A percentile compares a stretch with the other conserved stretches of the same genome.
Evolutionary conservation across 2,113 vertebrate genomes (phyloP).

Genomic region (Anolis sagrei): DNA sequence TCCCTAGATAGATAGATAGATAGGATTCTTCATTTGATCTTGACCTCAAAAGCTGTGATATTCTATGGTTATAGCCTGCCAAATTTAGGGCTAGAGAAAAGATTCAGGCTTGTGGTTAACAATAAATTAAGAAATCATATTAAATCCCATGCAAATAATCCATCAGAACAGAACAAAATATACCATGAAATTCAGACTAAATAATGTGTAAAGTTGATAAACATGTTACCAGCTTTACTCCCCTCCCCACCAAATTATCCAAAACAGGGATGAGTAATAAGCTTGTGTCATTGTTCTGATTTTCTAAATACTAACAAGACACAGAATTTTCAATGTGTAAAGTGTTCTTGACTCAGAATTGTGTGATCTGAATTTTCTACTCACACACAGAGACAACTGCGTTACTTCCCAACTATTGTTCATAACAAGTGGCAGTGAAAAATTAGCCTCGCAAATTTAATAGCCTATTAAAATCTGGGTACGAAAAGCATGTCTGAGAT

Average conservation of each 20-base stretch:
- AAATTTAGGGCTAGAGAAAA: background rate
- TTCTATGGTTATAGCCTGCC: background rate
- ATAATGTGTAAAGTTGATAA: background rate
- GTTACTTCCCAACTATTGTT: background rate
- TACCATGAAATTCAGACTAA: background rate
- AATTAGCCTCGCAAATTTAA: background rate
- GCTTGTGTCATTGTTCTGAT: background rate
- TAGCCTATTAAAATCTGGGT: background rate
- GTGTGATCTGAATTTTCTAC: background rate
- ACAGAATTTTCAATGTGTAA: slow-evolving; percentile 1
- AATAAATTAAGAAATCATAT: background rate
- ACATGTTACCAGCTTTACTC: background rate
- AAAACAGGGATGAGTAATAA: background rate
- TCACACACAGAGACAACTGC: background rate
- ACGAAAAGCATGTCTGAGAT: background rate
- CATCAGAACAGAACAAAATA: background rate
- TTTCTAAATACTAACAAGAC: background rate
- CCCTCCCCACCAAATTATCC: background rate
- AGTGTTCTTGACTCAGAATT: background rate
- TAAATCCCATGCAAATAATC: background rate
- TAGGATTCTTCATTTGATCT: background rate
- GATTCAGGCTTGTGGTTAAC: background rate
- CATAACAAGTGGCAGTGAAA: background rate
- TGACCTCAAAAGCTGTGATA: background rate
- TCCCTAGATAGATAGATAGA: background rate